Conservation (phyloP, 2,888 invertebrate genomes). For the Melanostoma mellinum region DNA sequence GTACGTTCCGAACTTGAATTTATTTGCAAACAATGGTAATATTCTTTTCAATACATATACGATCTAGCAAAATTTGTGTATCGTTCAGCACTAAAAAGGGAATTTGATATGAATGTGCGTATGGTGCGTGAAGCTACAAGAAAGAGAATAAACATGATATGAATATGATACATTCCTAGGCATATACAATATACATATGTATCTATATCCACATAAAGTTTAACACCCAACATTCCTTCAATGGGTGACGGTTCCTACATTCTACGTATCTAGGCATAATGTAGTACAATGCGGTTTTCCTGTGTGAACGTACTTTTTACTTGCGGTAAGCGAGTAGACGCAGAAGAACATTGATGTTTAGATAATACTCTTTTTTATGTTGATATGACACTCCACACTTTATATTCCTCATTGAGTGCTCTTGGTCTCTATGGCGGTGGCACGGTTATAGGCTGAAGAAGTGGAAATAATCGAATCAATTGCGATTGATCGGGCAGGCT, state of each 20-base stretch:
- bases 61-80: no score
- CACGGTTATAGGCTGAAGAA: constrained; percentile 27
- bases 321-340: neutral
- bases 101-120: constrained; percentile 33
- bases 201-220: neutral
- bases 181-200: neutral
- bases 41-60: no score
- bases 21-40: no score
- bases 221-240: neutral
- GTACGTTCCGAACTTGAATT: constrained; percentile 20
- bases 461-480: constrained; percentile 52
- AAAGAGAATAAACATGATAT: no score
- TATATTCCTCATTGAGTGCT: constrained; percentile 13
- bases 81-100: neutral
- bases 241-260: neutral
- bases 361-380: constrained; percentile 11
- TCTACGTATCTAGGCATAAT: constrained; percentile 22
- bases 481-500: constrained; percentile 39
- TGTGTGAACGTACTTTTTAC: constrained; percentile 17
- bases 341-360: neutral
- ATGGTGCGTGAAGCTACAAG: constrained; percentile 9
- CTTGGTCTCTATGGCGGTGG: constrained; percentile 2
- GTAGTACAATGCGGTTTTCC: constrained; percentile 1
- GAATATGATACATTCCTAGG: no score
- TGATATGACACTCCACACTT: neutral